Evolutionary conservation across 2,113 vertebrate genomes (phyloP).

Genomic region (Pogona vitticeps): DNA sequence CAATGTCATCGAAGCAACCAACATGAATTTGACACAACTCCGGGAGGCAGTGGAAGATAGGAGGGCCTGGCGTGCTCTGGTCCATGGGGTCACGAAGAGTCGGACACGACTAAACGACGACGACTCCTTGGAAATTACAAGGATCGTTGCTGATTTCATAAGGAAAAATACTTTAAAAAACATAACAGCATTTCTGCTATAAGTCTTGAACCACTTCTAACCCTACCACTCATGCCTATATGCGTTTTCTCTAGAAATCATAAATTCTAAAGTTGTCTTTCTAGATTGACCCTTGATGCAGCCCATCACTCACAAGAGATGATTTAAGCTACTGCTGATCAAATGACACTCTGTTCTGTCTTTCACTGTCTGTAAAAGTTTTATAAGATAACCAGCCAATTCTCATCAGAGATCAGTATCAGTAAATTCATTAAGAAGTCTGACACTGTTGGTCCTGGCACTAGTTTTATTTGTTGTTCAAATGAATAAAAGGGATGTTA

Average conservation of each 20-base stretch:
- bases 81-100: too few relatives aligned
- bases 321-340: not conserved
- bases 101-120: too few relatives aligned
- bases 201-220: rapidly evolving
- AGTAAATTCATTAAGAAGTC: not conserved
- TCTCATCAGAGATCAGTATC: not conserved
- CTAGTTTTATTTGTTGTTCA: not conserved
- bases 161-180: not conserved
- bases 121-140: not conserved
- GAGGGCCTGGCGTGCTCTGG: too few relatives aligned
- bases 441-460: conserved; percentile 20
- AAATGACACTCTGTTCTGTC: conserved; percentile 12
- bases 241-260: conserved; percentile 32
- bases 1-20: too few relatives aligned
- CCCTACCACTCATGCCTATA: conserved; percentile 1
- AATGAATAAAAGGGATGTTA: not conserved
- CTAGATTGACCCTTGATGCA: not conserved
- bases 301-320: not conserved
- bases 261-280: conserved; percentile 10
- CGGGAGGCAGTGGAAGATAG: too few relatives aligned
- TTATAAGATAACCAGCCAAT: rapidly evolving
- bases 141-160: not conserved
- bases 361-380: conserved; percentile 18
- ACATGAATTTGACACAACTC: too few relatives aligned
- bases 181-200: not conserved